Evolutionary conservation across 2,113 vertebrate species (phyloP), one percentile per base, ranked within the genome.

Genomic region (Pleuronectes platessa): DNA sequence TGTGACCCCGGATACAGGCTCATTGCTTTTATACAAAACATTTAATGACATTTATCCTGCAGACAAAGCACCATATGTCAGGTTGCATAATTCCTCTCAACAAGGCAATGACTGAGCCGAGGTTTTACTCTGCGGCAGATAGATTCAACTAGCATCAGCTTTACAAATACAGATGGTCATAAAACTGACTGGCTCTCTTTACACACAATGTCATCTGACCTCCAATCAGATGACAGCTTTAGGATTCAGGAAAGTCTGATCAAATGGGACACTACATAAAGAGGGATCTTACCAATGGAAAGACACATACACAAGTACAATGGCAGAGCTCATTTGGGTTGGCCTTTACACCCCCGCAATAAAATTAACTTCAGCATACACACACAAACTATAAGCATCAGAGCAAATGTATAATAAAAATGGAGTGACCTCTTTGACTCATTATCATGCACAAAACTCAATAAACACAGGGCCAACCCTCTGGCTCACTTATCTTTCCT

Each of bases 11-110:
- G 8, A 40, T 5, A 8, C 18, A 12, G 11, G 27, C n/a, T 55
- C 20, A 3, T 8, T 61, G 42, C 54, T 67, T 69, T 54, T 42
- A 78, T 76, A 71, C 21, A 65, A 78, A 88, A 68, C 37, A 61
- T 45, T 59, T 58, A 35, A 69, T 67, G 56, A 13, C 0, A 4
- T 23, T 66, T 35, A 68, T 47, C 79, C 23, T 70, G 42, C 20
- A 79, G 31, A 68, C 62, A 68, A 78, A 84, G 45, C 49, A 26
- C 58, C 62, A 66, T 66, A 68, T 68, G 75, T 61, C 70, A 60
- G 1, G 49, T 71, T 79, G 27, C 78, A 68, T 78, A 80, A 88
- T 77, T 60, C 49, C 23, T 37, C 27, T 24, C 26, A 63, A 58
- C 56, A 51, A 60, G 66, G 31, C 45, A 53, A 56, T 53, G 68